A percentile compares a stretch with the other conserved stretches of the same genome.
phyloP scores from a whole-genome alignment of 2,797 vertebrate species.

The Carapus acus region DNA sequence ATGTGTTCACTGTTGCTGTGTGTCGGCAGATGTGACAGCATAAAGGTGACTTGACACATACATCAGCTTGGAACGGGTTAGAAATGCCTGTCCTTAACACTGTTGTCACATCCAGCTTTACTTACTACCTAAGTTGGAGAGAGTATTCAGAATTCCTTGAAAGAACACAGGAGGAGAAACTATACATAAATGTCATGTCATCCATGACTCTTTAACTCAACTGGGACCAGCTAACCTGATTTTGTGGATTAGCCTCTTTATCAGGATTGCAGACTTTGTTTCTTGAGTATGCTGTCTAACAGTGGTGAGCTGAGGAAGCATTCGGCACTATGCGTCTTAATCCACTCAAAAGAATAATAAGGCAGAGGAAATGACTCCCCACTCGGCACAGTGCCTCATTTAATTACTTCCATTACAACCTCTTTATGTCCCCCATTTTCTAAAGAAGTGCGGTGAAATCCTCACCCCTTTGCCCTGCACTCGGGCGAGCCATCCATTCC shows the following conservation, averaged over 20 bases:
- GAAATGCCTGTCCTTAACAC: no score
- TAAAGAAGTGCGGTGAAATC: conserved; percentile 36
- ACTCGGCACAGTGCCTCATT: conserved; percentile 49
- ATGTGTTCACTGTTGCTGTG: no score
- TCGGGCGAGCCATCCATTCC: conserved; percentile 13
- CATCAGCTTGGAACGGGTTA: no score
- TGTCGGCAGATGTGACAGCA: no score
- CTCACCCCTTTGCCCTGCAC: conserved; percentile 11
- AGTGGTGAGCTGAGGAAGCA: conserved; percentile 37
- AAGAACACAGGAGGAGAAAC: no score
- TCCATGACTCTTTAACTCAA: no score
- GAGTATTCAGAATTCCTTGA: no score
- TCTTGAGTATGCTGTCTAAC: conserved; percentile 34
- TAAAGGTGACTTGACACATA: no score
- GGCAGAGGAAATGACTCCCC: conserved; percentile 51
- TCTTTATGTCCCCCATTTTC: conserved; percentile 33
- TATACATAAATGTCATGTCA: no score
- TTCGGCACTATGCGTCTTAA: conserved; percentile 45
- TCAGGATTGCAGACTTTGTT: conserved; percentile 37
- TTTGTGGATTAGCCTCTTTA: conserved; percentile 25
- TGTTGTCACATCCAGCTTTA: no score
- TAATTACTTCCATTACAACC: conserved; percentile 66
- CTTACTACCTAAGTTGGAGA: no score
- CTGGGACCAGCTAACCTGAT: no score
- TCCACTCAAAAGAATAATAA: conserved; percentile 51